Base-by-base conservation (phyloP, 2,888 invertebrate genomes). In the Sarcophaga caerulescens region DNA sequence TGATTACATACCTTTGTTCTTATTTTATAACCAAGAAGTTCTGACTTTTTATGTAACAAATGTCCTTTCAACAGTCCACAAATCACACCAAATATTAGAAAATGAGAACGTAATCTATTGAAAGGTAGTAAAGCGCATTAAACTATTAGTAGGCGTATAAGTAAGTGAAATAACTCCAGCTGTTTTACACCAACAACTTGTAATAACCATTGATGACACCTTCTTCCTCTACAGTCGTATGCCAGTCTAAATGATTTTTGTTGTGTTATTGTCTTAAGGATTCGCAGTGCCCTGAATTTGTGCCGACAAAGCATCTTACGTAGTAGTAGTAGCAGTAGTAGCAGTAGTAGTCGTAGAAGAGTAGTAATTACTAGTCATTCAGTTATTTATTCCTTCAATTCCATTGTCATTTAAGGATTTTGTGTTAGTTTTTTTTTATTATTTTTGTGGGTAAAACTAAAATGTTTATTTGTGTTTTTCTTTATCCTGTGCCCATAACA, bases 41-140 rank as follows among this genome's bases (percentile, higher is more conserved):
- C 63, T 81, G 74, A 71, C 83, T 81, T 78, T 57, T 45, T 57
- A 66, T 82, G 60, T 60, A 71, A 81, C 81, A 85, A 85, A 87
- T 89, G 89, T 90, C 89, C 91, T 91, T 91, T 91, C 91, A 88
- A 88, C 90, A 89, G 91, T 88, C 90, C 89, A 92, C 91, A 92
- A 92, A 91, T 92, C 91, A 92, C 90, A 91, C 80, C 88, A 85
- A 84, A 81, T 80, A 83, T 71, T n/a, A 62, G 83, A 82, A 81
- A 82, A 60, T 73, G 76, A 77, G 80, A 81, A 52, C 4, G 52
- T 17, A 35, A 14, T 52, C 65, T 60, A 70, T 47, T 45, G 25
- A 62, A 84, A 75, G 81, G 84, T 80, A 83, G 66, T 59, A 85
- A 52, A 79, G 52, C 81, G 63, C 76, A 77, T 81, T 86, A 86